Evolutionary conservation across 2,113 vertebrate genomes (phyloP).

Genomic region (Dendropsophus ebraccatus): DNA sequence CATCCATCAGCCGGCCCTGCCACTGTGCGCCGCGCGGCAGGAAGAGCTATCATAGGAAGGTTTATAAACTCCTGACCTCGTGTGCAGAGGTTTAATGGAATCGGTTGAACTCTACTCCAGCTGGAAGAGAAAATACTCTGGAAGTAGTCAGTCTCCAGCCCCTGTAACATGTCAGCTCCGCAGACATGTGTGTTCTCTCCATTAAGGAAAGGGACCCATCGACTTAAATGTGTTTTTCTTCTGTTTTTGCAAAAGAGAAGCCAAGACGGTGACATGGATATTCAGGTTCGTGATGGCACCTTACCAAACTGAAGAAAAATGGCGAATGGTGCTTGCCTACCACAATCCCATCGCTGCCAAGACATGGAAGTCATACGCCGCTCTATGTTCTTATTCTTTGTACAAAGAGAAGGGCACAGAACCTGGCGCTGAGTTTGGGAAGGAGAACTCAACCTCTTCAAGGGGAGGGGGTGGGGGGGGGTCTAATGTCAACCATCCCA

Average conservation of each 20-base stretch:
- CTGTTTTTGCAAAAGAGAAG: background rate
- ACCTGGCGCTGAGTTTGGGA: too few relatives aligned
- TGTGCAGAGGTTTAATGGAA: conserved; percentile 3
- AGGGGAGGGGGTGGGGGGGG: too few relatives aligned
- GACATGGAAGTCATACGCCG: too few relatives aligned
- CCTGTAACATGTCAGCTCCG: background rate
- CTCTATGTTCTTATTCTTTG: too few relatives aligned
- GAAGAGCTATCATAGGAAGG: background rate
- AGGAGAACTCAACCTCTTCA: too few relatives aligned
- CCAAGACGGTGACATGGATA: background rate
- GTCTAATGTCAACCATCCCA: too few relatives aligned
- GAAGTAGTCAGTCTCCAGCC: background rate
- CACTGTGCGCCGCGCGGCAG: background rate
- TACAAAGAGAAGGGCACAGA: too few relatives aligned
- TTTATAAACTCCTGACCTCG: background rate
- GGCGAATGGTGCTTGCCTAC: too few relatives aligned
- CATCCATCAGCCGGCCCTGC: background rate
- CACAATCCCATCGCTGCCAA: too few relatives aligned
- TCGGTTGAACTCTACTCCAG: background rate
- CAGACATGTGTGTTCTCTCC: background rate
- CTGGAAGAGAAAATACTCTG: background rate
- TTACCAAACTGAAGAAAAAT: too few relatives aligned
- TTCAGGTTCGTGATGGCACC: too few relatives aligned
- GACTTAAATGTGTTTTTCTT: background rate
- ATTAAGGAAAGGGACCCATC: background rate